A percentile compares a stretch with the other conserved stretches of the same genome.
Conservation (phyloP, 2,888 invertebrate genomes). For the Rhagophthalmus giganteus region DNA sequence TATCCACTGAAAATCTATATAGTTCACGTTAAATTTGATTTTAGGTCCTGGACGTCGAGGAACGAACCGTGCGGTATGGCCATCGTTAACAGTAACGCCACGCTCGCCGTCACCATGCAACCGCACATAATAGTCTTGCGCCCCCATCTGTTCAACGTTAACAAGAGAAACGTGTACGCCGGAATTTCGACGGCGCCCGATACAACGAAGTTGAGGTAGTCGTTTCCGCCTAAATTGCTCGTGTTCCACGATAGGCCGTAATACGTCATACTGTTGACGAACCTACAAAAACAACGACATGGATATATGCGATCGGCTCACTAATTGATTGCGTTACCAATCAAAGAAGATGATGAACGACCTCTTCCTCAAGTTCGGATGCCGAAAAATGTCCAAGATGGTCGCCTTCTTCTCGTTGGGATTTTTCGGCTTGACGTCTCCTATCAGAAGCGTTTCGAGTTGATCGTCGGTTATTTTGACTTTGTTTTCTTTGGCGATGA, state of each 20-base stretch:
- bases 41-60: no score
- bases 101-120: constrained; percentile 67
- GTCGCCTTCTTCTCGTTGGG: constrained; percentile 53
- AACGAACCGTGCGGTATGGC: constrained; percentile 61
- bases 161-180: constrained; percentile 66
- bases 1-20: constrained; percentile 53
- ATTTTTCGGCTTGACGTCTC: constrained; percentile 53
- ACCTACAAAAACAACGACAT: constrained; percentile 63
- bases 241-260: constrained; percentile 79
- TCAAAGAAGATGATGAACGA: constrained; percentile 72
- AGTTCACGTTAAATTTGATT: no score
- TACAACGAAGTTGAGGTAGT: constrained; percentile 72
- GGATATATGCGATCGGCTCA: no score
- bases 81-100: constrained; percentile 62
- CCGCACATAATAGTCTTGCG: constrained; percentile 69
- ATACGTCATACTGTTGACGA: constrained; percentile 76
- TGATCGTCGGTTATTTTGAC: constrained; percentile 60
- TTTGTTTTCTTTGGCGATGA: constrained; percentile 68
- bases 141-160: constrained; percentile 72
- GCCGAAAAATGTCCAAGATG: constrained; percentile 63
- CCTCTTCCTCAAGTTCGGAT: constrained; percentile 67
- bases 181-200: constrained; percentile 78
- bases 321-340: constrained; percentile 58
- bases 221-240: constrained; percentile 70
- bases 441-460: constrained; percentile 58